phyloP scores from a whole-genome alignment of 1,140 invertebrate genomes.

The Drosophila asahinai region DNA sequence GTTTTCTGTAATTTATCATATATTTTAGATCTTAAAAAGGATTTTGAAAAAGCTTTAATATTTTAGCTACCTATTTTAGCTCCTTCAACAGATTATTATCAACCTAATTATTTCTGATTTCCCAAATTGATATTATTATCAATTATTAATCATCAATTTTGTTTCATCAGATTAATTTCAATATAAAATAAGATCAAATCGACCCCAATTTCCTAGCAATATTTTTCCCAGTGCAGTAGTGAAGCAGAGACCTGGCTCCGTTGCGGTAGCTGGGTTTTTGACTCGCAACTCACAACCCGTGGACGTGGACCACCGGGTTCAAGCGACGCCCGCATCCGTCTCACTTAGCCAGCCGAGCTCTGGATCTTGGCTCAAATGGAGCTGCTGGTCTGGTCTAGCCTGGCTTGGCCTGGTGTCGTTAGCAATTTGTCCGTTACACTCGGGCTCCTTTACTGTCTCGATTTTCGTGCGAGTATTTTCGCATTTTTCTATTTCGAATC shows the following conservation, averaged over 20 bases:
- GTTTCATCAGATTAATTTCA: neutral
- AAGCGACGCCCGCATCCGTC: constrained; percentile 71
- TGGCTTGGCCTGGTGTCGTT: constrained; percentile 46
- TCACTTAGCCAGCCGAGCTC: constrained; percentile 44
- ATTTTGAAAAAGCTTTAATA: neutral
- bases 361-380: constrained; percentile 39
- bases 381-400: constrained; percentile 5
- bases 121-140: neutral
- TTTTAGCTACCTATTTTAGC: neutral
- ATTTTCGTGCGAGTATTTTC: constrained; percentile 26
- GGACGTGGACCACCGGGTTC: constrained; percentile 35
- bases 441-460: constrained; percentile 63
- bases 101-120: neutral
- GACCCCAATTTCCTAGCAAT: too few species aligned
- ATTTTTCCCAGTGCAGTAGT: neutral
- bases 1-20: neutral
- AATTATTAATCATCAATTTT: accelerated
- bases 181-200: too few species aligned
- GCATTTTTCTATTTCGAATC: constrained; percentile 42
- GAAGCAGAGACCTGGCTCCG: constrained; percentile 45
- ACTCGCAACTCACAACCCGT: constrained; percentile 54
- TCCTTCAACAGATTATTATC: neutral
- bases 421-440: constrained; percentile 75
- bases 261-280: constrained; percentile 82
- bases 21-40: neutral